phyloP scores from a whole-genome alignment of 2,113 vertebrate species.

The Sander lucioperca region DNA sequence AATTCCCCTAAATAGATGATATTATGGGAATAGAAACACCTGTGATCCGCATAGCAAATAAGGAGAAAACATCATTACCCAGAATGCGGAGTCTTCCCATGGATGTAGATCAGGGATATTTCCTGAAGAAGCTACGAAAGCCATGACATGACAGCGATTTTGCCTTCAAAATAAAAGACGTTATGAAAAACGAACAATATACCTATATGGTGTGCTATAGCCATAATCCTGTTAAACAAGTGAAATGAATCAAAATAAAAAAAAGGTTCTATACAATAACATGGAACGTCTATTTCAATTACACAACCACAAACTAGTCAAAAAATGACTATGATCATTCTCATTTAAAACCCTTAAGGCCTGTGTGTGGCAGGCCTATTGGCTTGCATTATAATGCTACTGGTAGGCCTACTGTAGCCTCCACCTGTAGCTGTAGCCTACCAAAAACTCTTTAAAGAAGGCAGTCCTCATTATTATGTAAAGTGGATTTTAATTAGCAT shows the following conservation, averaged over 20 bases:
- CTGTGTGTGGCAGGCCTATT: no score
- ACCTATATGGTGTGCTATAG: neutral
- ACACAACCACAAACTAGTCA: no score
- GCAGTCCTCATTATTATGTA: no score
- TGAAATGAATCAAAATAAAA: neutral
- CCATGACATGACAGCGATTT: neutral
- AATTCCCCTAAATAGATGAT: no score
- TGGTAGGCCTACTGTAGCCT: no score
- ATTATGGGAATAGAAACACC: neutral
- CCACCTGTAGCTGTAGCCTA: no score
- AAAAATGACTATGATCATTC: no score
- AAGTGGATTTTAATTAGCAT: no score
- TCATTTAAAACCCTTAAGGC: no score
- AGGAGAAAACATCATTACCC: constrained; percentile 39
- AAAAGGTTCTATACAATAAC: neutral
- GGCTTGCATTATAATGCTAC: no score
- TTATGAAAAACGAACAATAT: neutral
- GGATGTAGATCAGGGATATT: neutral
- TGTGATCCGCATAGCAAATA: neutral
- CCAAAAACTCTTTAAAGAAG: no score
- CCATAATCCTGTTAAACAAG: neutral
- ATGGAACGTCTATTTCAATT: no score
- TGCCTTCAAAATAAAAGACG: constrained; percentile 40
- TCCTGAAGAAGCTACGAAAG: neutral
- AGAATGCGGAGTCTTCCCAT: constrained; percentile 10